phyloP scores from a whole-genome alignment of 2,888 invertebrate genomes.

The Macrophya alboannulata region DNA sequence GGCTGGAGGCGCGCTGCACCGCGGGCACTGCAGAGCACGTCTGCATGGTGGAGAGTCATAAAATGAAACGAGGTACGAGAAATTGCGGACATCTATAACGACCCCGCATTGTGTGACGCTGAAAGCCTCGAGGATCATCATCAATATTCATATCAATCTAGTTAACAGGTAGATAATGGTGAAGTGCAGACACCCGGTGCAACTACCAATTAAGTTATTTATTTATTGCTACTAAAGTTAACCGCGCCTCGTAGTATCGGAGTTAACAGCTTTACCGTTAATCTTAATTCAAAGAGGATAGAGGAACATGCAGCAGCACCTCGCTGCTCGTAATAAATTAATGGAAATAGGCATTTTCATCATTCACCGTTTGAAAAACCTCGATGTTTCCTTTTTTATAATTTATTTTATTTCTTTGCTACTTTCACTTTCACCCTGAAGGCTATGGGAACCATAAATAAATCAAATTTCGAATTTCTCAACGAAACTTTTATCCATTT shows the following conservation, averaged over 20 bases:
- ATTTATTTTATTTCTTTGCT: not conserved
- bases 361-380: not conserved
- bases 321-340: not conserved
- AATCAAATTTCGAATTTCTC: not conserved
- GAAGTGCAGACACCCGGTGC: slow-evolving; percentile 48
- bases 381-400: no score
- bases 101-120: slow-evolving; percentile 44
- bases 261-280: slow-evolving; percentile 42
- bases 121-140: slow-evolving; percentile 45
- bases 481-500: not conserved
- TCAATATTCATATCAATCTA: slow-evolving; percentile 52
- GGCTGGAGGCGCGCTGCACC: not conserved
- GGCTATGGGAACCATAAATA: not conserved
- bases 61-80: slow-evolving; percentile 50
- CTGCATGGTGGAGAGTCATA: slow-evolving; percentile 25
- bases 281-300: slow-evolving; percentile 38
- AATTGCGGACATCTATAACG: slow-evolving; percentile 49
- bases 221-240: slow-evolving; percentile 48
- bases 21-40: not conserved
- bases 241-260: slow-evolving; percentile 1
- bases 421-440: not conserved
- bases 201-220: slow-evolving; percentile 51
- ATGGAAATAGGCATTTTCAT: not conserved
- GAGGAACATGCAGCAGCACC: not conserved
- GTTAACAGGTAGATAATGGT: slow-evolving; percentile 50